Conservation (phyloP, 2,888 invertebrate species). For the Noctua janthe region DNA sequence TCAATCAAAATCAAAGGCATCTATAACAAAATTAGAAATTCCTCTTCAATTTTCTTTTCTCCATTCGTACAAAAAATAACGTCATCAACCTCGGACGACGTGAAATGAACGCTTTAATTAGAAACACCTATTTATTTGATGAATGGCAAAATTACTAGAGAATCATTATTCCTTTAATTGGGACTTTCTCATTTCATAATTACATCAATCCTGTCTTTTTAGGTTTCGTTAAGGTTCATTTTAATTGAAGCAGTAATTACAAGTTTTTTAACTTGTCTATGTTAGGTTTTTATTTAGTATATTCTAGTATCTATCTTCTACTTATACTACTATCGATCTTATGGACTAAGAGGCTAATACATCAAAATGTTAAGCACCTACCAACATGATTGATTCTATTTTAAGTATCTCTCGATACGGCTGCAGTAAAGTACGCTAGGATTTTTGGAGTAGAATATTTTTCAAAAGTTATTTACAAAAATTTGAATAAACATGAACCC, state of each 20-base stretch:
- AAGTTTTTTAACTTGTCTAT: neutral
- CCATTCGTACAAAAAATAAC: constrained; percentile 21
- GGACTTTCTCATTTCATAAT: constrained; percentile 33
- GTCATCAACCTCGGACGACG: constrained; percentile 17
- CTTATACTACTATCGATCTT: constrained; percentile 7
- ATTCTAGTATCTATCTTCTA: constrained; percentile 16
- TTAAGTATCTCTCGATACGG: constrained; percentile 36
- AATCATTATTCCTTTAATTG: constrained; percentile 43
- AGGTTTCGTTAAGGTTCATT: neutral
- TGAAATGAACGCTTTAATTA: constrained; percentile 49
- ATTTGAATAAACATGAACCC: neutral
- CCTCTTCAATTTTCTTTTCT: constrained; percentile 15
- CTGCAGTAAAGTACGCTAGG: constrained; percentile 3
- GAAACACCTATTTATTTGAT: constrained; percentile 48
- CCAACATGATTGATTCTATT: constrained; percentile 36
- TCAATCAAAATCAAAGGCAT: constrained; percentile 13
- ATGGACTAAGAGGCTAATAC: constrained; percentile 22
- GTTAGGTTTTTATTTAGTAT: constrained; percentile 10
- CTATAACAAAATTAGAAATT: constrained; percentile 33
- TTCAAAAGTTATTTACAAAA: neutral
- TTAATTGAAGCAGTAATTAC: constrained; percentile 2
- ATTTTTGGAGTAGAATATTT: neutral
- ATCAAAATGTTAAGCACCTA: constrained; percentile 35
- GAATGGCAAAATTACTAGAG: constrained; percentile 47
- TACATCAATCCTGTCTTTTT: constrained; percentile 20